These are phyloP conservation scores for Rhodinocichla rosea DNA, from an alignment of 2,113 vertebrate species.

Conservation along the genomic window DNA sequence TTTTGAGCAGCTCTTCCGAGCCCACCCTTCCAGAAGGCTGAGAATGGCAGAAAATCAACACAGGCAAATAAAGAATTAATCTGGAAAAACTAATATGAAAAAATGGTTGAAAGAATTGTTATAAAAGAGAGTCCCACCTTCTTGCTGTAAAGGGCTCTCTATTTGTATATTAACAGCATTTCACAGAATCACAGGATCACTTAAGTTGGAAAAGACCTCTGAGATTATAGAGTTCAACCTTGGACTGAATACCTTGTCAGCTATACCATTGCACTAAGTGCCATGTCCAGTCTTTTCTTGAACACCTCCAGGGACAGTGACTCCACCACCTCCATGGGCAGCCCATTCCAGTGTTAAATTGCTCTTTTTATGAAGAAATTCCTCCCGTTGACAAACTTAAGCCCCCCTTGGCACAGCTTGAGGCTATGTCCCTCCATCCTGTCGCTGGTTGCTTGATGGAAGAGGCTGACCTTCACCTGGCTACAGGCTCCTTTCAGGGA, in stretches of 20 bases:
- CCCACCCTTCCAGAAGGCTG: not conserved
- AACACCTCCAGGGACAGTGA: not conserved
- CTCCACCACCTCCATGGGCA: not conserved
- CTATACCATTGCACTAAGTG: not conserved
- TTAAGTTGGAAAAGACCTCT: not conserved
- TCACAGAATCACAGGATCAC: not conserved
- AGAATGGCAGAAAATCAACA: not conserved
- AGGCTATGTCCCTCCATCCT: not conserved
- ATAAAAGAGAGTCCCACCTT: not conserved
- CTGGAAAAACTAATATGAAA: not conserved
- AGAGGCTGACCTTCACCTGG: not conserved
- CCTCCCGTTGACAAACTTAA: not conserved
- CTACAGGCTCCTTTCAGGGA: not conserved
- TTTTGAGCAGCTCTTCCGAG: not conserved
- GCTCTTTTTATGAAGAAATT: not conserved
- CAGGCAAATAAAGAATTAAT: not conserved
- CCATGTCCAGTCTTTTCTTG: not conserved
- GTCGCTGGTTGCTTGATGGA: rapidly evolving
- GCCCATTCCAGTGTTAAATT: not conserved
- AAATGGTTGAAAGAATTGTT: not conserved
- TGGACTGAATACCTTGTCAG: not conserved
- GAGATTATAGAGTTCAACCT: not conserved
- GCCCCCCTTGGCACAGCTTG: too few relatives aligned
- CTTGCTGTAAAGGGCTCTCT: not conserved
- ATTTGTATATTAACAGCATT: not conserved